Evolutionary conservation across 2,888 invertebrate species (phyloP).

Genomic region (Limnephilus marmoratus): DNA sequence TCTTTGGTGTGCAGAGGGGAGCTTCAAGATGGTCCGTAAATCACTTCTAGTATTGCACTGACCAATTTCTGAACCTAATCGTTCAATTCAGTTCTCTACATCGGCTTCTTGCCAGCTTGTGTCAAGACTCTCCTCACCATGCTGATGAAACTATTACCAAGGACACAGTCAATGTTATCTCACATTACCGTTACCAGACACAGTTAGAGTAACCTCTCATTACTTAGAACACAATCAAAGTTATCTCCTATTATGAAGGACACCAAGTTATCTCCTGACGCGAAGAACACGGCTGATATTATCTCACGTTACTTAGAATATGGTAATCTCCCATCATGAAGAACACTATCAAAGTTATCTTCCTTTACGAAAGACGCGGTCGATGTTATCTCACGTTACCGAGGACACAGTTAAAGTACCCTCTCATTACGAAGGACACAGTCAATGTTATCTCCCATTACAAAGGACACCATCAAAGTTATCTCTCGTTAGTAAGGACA

Average conservation of each 20-base stretch:
- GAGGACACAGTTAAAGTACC: background rate
- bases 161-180: background rate
- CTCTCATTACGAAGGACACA: conserved; percentile 5
- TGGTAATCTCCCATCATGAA: background rate
- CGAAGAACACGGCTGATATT: background rate
- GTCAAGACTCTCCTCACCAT: background rate
- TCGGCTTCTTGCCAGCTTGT: background rate
- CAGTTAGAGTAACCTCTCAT: background rate
- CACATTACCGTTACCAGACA: background rate
- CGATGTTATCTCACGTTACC: background rate
- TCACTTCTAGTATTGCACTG: background rate
- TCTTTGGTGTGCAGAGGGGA: background rate
- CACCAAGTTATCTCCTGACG: background rate
- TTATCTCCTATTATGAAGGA: background rate
- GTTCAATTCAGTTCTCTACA: background rate
- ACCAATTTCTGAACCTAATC: background rate
- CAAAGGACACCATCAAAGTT: conserved; percentile 19
- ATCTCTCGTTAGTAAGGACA: background rate
- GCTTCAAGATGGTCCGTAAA: background rate
- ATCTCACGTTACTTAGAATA: background rate
- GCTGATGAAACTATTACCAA: background rate
- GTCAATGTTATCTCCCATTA: background rate
- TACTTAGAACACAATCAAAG: background rate
- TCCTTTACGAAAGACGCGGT: background rate
- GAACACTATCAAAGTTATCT: background rate